Percentiles rank a stretch among this genome's conserved stretches.
phyloP scores from a whole-genome alignment of 2,113 vertebrate genomes.

The Ptilorrhoa leucosticta region DNA sequence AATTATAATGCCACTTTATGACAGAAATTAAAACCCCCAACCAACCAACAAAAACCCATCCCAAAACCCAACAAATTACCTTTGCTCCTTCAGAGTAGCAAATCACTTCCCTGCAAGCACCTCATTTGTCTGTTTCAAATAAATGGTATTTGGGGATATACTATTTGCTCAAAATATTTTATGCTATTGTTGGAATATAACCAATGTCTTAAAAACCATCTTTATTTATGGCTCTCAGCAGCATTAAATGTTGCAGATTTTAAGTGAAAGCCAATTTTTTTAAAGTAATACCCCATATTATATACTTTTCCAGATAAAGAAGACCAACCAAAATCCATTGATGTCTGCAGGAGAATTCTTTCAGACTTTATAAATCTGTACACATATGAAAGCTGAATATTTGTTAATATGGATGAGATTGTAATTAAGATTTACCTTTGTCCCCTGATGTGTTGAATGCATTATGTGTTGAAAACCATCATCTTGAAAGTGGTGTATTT shows the following conservation, averaged over 20 bases:
- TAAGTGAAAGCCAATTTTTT: background rate
- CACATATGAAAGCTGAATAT: background rate
- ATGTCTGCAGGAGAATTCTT: background rate
- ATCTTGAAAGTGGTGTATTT: background rate
- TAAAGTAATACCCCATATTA: background rate
- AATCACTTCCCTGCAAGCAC: background rate
- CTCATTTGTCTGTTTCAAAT: background rate
- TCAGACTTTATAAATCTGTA: background rate
- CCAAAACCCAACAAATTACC: background rate
- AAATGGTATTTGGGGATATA: background rate
- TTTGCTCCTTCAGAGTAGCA: background rate
- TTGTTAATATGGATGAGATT: background rate
- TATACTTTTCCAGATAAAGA: background rate
- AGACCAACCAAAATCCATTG: background rate
- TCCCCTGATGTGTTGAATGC: background rate
- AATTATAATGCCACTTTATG: background rate
- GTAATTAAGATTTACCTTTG: background rate
- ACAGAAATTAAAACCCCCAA: background rate
- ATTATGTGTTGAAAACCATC: background rate
- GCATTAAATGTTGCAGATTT: background rate
- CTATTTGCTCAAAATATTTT: background rate
- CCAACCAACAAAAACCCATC: background rate
- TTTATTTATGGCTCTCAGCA: background rate
- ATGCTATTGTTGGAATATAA: background rate
- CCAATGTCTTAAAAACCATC: background rate